Evolutionary conservation across 2,888 invertebrate genomes (phyloP).

Genomic region (Zele albiditarsus): DNA sequence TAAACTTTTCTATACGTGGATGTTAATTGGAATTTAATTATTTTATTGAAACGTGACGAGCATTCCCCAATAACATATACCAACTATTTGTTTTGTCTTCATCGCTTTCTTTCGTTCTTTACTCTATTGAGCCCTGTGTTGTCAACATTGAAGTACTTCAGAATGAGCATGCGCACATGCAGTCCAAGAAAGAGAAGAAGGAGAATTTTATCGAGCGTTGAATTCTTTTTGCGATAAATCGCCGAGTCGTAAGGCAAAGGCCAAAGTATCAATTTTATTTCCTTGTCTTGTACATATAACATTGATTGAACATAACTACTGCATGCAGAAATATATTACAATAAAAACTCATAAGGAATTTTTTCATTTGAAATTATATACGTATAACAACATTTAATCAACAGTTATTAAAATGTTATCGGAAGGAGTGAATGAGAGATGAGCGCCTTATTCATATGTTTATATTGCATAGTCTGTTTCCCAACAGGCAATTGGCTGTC

Average conservation of each 20-base stretch:
- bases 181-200: neutral
- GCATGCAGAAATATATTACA: neutral
- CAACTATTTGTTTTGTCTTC: conserved; percentile 21
- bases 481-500: conserved; percentile 68
- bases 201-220: conserved; percentile 44
- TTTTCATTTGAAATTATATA: neutral
- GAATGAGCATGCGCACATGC: conserved; percentile 40
- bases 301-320: conserved; percentile 15
- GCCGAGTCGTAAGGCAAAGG: conserved; percentile 39
- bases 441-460: conserved; percentile 41
- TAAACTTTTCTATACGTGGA: conserved; percentile 40
- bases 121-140: conserved; percentile 13
- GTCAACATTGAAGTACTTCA: conserved; percentile 18
- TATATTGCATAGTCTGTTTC: conserved; percentile 64
- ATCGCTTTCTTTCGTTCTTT: conserved; percentile 23
- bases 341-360: neutral
- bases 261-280: conserved; percentile 32
- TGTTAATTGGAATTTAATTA: conserved; percentile 17
- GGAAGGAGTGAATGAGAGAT: conserved; percentile 20
- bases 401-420: conserved; percentile 11
- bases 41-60: conserved; percentile 7
- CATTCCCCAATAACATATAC: neutral
- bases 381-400: neutral
- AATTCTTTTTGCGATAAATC: conserved; percentile 43
- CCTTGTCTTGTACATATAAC: neutral